Evolutionary conservation across 2,113 vertebrate genomes (phyloP).

Genomic region (Ictalurus furcatus): DNA sequence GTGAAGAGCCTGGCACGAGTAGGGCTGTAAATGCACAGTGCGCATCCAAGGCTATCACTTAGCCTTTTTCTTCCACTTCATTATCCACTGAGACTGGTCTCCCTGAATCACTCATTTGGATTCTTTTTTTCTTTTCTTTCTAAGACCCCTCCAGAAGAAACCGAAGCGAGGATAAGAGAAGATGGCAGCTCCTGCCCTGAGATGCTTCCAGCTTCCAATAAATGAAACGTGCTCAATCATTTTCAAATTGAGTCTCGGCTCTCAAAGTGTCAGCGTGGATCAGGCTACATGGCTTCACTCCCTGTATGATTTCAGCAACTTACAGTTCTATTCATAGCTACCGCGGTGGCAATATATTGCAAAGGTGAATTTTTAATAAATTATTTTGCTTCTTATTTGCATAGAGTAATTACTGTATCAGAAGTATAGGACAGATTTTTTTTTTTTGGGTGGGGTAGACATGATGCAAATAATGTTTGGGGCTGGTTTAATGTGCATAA

Average conservation of each 20-base stretch:
- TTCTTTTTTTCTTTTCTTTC: not conserved
- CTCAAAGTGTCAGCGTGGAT: conserved; percentile 47
- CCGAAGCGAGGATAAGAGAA: conserved; percentile 20
- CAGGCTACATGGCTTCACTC: conserved; percentile 30
- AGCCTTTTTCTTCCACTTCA: conserved; percentile 35
- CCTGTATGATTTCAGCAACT: conserved; percentile 29
- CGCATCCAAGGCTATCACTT: conserved; percentile 16
- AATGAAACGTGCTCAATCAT: conserved; percentile 49
- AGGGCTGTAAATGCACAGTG: not conserved
- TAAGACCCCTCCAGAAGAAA: conserved; percentile 7
- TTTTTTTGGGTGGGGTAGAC: not conserved
- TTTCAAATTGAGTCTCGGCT: conserved; percentile 49
- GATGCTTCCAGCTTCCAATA: conserved; percentile 54
- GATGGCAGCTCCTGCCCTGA: conserved; percentile 30
- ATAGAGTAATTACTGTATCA: not conserved
- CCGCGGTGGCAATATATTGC: not conserved
- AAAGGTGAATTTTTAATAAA: not conserved
- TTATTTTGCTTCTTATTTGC: not conserved
- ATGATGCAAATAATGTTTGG: not conserved
- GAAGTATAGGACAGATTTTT: not conserved
- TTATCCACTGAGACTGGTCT: conserved; percentile 14
- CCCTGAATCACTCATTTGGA: conserved; percentile 8
- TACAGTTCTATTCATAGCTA: not conserved
- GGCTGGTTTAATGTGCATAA: not conserved
- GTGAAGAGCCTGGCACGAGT: conserved; percentile 24